A percentile compares a stretch with the other conserved stretches of the same genome.
phyloP scores from a whole-genome alignment of 1,140 invertebrate species.

The Meteorus sp. region DNA sequence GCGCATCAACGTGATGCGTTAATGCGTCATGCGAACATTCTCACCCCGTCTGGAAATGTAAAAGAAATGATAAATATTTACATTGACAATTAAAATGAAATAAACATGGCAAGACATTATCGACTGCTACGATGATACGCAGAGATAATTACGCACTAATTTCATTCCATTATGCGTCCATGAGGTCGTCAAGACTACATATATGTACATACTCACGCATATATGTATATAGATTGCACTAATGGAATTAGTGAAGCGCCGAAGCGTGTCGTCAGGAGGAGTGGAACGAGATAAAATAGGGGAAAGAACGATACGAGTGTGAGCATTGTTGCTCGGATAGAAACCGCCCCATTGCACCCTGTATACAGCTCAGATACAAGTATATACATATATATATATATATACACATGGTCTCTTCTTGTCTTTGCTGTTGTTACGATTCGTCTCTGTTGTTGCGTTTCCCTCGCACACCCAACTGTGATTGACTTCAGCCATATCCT shows the following conservation, averaged over 20 bases:
- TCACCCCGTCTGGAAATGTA: neutral
- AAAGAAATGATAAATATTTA: no score
- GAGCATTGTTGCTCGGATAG: constrained; percentile 10
- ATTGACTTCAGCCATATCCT: constrained; percentile 2
- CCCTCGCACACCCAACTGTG: no score
- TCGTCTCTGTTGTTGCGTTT: neutral
- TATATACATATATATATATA: no score
- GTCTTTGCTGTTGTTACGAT: no score
- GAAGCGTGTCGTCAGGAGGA: constrained; percentile 1
- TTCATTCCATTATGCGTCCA: neutral
- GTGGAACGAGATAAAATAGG: neutral
- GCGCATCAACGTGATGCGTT: neutral
- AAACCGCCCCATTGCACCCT: constrained; percentile 18
- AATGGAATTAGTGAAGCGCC: constrained; percentile 18
- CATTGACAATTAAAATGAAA: no score
- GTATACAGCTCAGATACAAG: no score
- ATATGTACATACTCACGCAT: no score
- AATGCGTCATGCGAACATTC: neutral
- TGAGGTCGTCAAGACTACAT: no score
- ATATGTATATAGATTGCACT: no score
- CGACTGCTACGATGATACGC: no score
- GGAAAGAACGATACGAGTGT: neutral
- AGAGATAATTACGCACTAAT: constrained; percentile 12
- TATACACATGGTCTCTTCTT: no score
- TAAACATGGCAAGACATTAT: no score